Evolutionary conservation across 2,888 invertebrate genomes (phyloP).

Genomic region (Metalampra italica): DNA sequence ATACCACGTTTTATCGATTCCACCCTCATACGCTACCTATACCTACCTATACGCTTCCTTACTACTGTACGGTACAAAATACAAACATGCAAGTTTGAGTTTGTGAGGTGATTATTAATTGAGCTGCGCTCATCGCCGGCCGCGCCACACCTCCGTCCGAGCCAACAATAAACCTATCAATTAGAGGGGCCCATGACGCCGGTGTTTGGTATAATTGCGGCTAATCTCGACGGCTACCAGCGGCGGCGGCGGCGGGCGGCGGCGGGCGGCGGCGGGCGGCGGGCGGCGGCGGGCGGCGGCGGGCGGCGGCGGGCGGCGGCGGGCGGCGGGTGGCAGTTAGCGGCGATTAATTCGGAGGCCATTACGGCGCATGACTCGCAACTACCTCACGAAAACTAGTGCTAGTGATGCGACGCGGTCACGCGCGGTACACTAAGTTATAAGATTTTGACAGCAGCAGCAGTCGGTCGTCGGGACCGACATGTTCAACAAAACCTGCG

Average conservation of each 20-base stretch:
- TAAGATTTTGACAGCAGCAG: too few species aligned
- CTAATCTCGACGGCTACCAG: slow-evolving; percentile 5
- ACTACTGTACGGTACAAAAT: too few species aligned
- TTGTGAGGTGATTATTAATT: too few species aligned
- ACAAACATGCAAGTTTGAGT: too few species aligned
- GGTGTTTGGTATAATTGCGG: slow-evolving; percentile 8
- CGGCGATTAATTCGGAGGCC: slow-evolving; percentile 31
- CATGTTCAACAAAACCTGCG: too few species aligned
- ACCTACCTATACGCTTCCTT: too few species aligned
- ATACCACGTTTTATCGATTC: too few species aligned
- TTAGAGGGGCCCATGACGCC: background rate
- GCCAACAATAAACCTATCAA: slow-evolving; percentile 9
- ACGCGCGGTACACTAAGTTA: background rate
- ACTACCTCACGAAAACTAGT: slow-evolving; percentile 18
- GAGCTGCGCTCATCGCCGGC: too few species aligned
- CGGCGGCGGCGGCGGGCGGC: slow-evolving; percentile 11
- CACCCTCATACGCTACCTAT: too few species aligned
- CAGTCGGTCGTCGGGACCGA: too few species aligned
- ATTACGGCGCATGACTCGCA: slow-evolving; percentile 58
- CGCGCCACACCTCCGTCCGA: background rate
- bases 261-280: slow-evolving; percentile 6
- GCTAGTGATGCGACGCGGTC: slow-evolving; percentile 23
- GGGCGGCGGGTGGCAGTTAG: slow-evolving; percentile 10
- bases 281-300: too few species aligned
- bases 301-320: slow-evolving; percentile 10